Base-by-base conservation (phyloP, 1,140 invertebrate species). In the Leptopilina clavipes region DNA sequence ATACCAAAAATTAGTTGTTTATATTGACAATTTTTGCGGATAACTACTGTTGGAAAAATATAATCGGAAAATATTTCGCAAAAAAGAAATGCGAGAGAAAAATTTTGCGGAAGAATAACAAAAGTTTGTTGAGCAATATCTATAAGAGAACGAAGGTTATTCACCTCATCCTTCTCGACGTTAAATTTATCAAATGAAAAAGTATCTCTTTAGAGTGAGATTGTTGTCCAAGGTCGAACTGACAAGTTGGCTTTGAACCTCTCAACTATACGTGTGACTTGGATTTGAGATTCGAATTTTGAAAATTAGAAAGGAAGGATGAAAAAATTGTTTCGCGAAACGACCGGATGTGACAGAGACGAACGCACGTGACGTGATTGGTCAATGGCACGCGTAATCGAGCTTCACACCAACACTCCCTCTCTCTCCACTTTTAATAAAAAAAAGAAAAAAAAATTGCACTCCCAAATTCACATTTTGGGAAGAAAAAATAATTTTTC, bases 301-400 rank as follows among this genome's bases (percentile, higher is more conserved):
- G 70, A 78, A 78, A 81, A 78, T 70, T 76, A 52, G 44, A 77
- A 59, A 70, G 73, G 10, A 18, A 40, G 43, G 52, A 19, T 54
- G 22, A 40, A 19, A 45, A 37, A 73, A 81, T 79, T 80, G 79
- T 45, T 31, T 76, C 70, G 80, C 76, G 72, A 65, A 80, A 82
- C 74, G 76, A 83, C 83, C 83, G 83, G 83, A 85, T 83, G 82
- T 82, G 82, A 80, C 76, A 78, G 77, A 83, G 77, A 80, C 79
- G 77, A 81, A 70, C 71, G 76, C 78, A 82, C 80, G 82, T 83
- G 78, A 80, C 74, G 75, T 75, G 82, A 86, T 83, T 85, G 85
- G 82, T 86, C 85, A 83, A 83, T 82, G 84, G 86, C 85, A 86
- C 86, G 85, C 83, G 83, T 82, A 83, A 87, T 86, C 85, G 83